A percentile compares a stretch with the other conserved stretches of the same genome.
These are phyloP conservation scores for Drosophila orena DNA, from an alignment of 1,140 invertebrate species.

Conservation along the genomic window DNA sequence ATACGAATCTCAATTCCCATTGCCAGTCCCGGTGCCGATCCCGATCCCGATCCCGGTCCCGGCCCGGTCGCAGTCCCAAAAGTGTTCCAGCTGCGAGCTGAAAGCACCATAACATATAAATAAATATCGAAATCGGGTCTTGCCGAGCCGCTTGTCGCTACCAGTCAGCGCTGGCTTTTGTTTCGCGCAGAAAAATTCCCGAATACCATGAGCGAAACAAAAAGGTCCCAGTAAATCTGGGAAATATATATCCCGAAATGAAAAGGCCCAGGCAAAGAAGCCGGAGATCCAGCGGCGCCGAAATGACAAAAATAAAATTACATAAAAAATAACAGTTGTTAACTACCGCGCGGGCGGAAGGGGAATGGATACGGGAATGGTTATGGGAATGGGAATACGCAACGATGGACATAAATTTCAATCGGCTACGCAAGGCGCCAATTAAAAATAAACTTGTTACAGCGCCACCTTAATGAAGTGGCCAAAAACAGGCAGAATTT, in stretches of 20 bases:
- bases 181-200: constrained; percentile 53
- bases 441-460: constrained; percentile 83
- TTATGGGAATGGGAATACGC: constrained; percentile 2
- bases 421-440: constrained; percentile 59
- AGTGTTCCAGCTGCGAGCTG: constrained; percentile 65
- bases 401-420: constrained; percentile 64
- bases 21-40: constrained; percentile 9
- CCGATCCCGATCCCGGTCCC: constrained; percentile 4
- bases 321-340: constrained; percentile 83
- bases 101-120: constrained; percentile 66
- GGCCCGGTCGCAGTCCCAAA: constrained; percentile 25
- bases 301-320: constrained; percentile 83
- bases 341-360: constrained; percentile 56
- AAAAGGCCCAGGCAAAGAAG: constrained; percentile 5
- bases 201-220: constrained; percentile 17
- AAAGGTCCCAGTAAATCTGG: constrained; percentile 34
- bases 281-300: constrained; percentile 73
- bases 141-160: constrained; percentile 76
- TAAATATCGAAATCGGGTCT: constrained; percentile 80
- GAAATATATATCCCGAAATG: constrained; percentile 36
- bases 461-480: constrained; percentile 76
- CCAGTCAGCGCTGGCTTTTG: constrained; percentile 78
- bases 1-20: constrained; percentile 19
- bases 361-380: neutral
- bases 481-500: constrained; percentile 53